Conservation (phyloP, 2,113 vertebrate species). For the Sturnira hondurensis region DNA sequence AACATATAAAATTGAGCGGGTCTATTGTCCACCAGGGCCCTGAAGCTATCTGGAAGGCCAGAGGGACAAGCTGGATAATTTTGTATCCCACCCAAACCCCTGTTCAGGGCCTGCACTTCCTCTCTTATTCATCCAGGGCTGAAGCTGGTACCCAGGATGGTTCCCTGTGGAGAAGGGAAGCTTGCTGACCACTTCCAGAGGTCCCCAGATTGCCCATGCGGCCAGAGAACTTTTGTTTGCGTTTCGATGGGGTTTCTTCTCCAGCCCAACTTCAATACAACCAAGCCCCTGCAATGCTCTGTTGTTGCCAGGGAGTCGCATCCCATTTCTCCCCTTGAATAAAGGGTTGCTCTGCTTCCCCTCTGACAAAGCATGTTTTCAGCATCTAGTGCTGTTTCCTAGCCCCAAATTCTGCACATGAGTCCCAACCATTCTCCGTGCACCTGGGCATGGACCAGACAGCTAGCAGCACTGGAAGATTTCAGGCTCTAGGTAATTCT, state of each 20-base stretch:
- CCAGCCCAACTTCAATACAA: neutral
- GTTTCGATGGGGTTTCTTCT: neutral
- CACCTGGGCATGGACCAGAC: neutral
- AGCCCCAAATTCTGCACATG: too few species aligned
- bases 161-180: neutral
- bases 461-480: accelerated
- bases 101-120: accelerated
- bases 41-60: neutral
- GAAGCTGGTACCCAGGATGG: accelerated
- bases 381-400: neutral
- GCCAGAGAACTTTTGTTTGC: neutral
- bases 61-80: neutral
- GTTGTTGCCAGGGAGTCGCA: neutral
- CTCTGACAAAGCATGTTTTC: neutral
- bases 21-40: too few species aligned
- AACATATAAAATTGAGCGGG: neutral
- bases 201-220: neutral
- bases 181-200: neutral
- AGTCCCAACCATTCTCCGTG: neutral
- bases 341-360: too few species aligned
- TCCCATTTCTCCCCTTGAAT: neutral
- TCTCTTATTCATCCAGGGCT: accelerated
- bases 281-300: accelerated
- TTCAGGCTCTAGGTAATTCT: neutral
- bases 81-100: neutral